A percentile compares a stretch with the other conserved stretches of the same genome.
Evolutionary conservation across 2,113 vertebrate genomes (phyloP).

Genomic region (Cyprinus carpio): DNA sequence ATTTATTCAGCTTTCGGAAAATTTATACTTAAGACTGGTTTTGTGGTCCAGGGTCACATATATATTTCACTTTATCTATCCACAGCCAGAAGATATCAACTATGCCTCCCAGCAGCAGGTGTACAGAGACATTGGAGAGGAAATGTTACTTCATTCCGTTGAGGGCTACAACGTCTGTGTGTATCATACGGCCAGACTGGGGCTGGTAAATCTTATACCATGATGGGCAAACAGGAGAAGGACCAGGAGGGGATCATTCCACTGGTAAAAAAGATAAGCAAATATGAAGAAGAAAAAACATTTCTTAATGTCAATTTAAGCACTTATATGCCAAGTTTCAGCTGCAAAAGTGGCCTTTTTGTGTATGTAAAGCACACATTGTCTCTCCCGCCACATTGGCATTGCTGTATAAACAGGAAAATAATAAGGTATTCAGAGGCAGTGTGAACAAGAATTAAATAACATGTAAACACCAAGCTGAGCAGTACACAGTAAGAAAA

Average conservation of each 20-base stretch:
- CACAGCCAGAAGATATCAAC: conserved; percentile 89
- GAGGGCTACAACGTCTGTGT: conserved; percentile 98
- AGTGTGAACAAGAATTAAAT: no score
- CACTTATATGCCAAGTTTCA: background rate
- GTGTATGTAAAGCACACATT: conserved; percentile 14
- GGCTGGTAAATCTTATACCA: conserved; percentile 96
- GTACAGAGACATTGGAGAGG: conserved; percentile 92
- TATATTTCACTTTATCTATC: conserved; percentile 30
- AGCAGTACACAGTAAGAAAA: no score
- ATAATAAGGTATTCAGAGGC: background rate
- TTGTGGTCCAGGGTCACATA: no score
- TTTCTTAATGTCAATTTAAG: background rate
- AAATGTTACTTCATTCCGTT: conserved; percentile 95
- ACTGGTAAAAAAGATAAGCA: conserved; percentile 70
- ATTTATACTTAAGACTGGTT: no score
- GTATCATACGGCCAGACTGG: conserved; percentile 95
- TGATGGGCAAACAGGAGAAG: conserved; percentile 97
- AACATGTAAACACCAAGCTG: no score
- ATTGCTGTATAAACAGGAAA: conserved; percentile 19
- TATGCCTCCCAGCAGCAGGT: conserved; percentile 93
- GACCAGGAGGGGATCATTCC: conserved; percentile 97
- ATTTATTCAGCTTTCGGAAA: no score
- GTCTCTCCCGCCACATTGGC: background rate
- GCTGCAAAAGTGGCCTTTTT: background rate
- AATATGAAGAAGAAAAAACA: background rate